phyloP scores from a whole-genome alignment of 2,113 vertebrate species.

The Romanogobio albipinnatus region DNA sequence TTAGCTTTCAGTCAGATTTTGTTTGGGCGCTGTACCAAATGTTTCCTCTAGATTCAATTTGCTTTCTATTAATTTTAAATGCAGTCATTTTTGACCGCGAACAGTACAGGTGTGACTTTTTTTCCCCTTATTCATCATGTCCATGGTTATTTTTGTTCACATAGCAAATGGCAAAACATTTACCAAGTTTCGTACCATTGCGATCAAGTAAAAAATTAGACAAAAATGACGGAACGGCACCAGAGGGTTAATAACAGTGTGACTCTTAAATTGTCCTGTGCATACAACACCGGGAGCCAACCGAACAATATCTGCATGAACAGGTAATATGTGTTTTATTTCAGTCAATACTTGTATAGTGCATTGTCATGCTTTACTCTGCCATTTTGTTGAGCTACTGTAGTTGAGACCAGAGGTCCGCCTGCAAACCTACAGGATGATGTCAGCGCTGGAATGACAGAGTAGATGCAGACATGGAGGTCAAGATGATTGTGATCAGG shows the following conservation, averaged over 20 bases:
- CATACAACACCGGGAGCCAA: background rate
- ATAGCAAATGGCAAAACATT: no score
- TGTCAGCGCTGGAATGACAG: slow-evolving; percentile 44
- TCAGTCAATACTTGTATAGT: background rate
- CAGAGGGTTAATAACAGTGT: background rate
- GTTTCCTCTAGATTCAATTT: no score
- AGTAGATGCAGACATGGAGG: slow-evolving; percentile 52
- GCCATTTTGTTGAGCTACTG: background rate
- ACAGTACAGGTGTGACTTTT: no score
- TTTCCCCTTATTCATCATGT: no score
- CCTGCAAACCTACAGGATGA: slow-evolving; percentile 7
- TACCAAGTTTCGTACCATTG: no score
- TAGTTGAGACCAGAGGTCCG: background rate
- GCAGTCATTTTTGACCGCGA: no score
- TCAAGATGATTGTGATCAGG: slow-evolving; percentile 45
- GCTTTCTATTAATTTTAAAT: no score
- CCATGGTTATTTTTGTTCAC: no score
- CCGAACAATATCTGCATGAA: background rate
- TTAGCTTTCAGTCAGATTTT: no score
- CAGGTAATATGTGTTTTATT: background rate
- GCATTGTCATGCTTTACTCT: background rate
- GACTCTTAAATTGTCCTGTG: background rate
- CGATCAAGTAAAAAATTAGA: no score
- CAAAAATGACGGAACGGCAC: no score
- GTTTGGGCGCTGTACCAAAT: no score